phyloP scores from a whole-genome alignment of 2,888 invertebrate species.

The Drosophila suboccidentalis region DNA sequence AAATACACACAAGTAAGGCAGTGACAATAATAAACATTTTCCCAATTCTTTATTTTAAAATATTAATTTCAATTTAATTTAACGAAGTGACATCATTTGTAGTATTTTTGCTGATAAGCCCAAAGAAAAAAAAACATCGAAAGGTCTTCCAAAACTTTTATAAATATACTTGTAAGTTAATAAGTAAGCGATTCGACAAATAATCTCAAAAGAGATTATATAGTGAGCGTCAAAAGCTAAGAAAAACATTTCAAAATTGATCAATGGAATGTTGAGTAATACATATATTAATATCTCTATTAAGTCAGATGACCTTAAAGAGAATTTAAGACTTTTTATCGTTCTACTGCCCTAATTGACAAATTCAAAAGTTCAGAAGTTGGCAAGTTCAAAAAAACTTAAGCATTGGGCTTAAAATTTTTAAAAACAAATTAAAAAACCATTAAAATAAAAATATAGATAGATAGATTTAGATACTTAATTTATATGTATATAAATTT shows the following conservation, averaged over 20 bases:
- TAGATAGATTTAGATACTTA: no score
- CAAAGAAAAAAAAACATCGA: slow-evolving; percentile 26
- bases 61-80: neutral
- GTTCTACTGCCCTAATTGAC: neutral
- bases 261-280: neutral
- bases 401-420: no score
- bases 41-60: neutral
- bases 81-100: slow-evolving; percentile 33
- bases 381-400: no score
- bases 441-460: no score
- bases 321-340: neutral
- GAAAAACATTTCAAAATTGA: neutral
- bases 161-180: slow-evolving; percentile 4
- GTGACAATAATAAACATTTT: neutral
- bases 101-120: slow-evolving; percentile 43
- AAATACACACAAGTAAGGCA: neutral
- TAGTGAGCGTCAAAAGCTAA: neutral
- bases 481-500: no score
- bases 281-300: no score
- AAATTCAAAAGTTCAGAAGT: no score
- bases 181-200: neutral
- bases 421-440: no score
- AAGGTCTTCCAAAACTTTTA: slow-evolving; percentile 23
- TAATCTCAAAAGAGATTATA: neutral
- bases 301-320: neutral